A percentile compares a stretch with the other conserved stretches of the same genome.
Conservation (phyloP, 2,113 vertebrate species). For the Morphnarchus princeps region DNA sequence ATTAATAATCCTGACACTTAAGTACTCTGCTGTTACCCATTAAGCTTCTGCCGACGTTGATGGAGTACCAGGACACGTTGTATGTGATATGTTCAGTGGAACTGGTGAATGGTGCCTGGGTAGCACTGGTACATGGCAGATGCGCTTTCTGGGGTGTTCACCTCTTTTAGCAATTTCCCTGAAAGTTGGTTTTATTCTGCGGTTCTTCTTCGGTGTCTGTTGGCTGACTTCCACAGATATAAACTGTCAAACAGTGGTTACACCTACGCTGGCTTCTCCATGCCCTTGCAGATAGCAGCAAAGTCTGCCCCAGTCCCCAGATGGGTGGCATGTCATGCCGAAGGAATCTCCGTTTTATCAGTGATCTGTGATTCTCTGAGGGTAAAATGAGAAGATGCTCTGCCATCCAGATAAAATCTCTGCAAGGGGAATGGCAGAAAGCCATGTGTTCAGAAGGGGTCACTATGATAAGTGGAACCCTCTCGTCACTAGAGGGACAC, state of each 20-base stretch:
- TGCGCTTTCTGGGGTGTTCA: not conserved
- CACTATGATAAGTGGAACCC: not conserved
- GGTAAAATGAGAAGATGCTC: not conserved
- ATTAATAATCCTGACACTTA: slow-evolving; percentile 1
- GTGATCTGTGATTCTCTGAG: not conserved
- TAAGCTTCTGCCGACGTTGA: not conserved
- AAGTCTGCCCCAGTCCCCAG: not conserved
- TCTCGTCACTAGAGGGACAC: not conserved
- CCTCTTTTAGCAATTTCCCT: not conserved
- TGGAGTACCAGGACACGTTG: not conserved
- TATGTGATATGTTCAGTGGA: not conserved
- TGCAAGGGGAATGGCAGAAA: not conserved
- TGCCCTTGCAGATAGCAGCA: not conserved
- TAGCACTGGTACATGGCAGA: not conserved
- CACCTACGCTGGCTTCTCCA: rapidly evolving
- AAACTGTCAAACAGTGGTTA: not conserved
- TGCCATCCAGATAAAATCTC: not conserved
- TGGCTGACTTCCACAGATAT: rapidly evolving
- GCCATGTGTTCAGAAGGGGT: not conserved
- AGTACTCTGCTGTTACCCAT: not conserved
- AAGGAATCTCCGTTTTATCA: not conserved
- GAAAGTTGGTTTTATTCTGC: not conserved
- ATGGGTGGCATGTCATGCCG: rapidly evolving
- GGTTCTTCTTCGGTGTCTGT: not conserved
- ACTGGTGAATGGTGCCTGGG: not conserved